phyloP scores from a whole-genome alignment of 1,140 invertebrate species.

The Apis florea region DNA sequence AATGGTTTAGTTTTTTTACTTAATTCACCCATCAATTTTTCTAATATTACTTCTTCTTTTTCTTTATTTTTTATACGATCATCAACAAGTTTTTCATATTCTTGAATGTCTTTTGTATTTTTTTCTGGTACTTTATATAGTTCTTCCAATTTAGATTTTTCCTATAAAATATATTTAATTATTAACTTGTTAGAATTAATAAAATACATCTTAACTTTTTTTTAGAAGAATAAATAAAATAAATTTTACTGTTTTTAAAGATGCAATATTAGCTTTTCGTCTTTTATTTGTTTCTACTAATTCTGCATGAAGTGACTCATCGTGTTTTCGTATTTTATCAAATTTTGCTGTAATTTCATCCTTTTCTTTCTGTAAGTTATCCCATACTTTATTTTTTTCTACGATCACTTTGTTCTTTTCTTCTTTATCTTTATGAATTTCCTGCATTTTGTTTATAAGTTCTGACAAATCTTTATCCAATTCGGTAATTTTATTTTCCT shows the following conservation, averaged over 20 bases:
- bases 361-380: conserved; percentile 72
- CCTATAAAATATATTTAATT: conserved; percentile 71
- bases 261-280: conserved; percentile 83
- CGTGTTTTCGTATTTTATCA: conserved; percentile 82
- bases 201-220: not conserved
- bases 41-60: conserved; percentile 81
- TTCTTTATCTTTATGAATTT: conserved; percentile 81
- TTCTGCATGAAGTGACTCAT: conserved; percentile 84
- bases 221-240: conserved; percentile 6
- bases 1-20: conserved; percentile 84
- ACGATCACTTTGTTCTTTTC: conserved; percentile 81
- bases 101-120: conserved; percentile 86
- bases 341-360: conserved; percentile 80
- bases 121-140: conserved; percentile 85
- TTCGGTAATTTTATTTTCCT: conserved; percentile 80
- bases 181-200: not conserved
- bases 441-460: conserved; percentile 81
- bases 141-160: conserved; percentile 84
- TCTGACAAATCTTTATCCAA: conserved; percentile 82
- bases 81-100: conserved; percentile 83
- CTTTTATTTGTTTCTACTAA: conserved; percentile 84
- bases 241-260: conserved; percentile 69
- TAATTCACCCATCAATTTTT: conserved; percentile 83
- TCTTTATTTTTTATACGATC: conserved; percentile 80
- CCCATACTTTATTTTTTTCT: conserved; percentile 81